phyloP scores from a whole-genome alignment of 2,113 vertebrate species.

The Erpornis zantholeuca region DNA sequence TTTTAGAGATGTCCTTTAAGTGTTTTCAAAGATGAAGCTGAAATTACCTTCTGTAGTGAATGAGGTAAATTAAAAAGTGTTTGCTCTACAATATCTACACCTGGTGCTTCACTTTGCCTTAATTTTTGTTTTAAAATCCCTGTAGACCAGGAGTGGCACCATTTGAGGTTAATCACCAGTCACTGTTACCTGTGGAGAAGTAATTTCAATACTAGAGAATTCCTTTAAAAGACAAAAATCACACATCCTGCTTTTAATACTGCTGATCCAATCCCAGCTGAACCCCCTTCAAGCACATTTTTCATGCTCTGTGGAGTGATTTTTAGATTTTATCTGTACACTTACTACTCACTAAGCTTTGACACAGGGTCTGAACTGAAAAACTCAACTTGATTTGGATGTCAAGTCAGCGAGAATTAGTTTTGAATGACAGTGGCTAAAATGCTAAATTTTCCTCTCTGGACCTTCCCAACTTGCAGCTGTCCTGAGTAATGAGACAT shows the following conservation, averaged over 20 bases:
- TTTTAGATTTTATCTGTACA: background rate
- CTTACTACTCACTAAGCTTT: background rate
- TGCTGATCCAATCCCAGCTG: background rate
- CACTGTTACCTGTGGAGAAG: background rate
- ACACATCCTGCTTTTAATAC: rapidly evolving
- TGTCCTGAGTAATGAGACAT: background rate
- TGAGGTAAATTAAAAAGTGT: background rate
- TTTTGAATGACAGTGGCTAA: background rate
- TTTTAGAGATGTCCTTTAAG: background rate
- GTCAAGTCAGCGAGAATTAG: background rate
- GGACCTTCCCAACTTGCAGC: background rate
- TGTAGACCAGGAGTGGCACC: background rate
- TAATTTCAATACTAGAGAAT: background rate
- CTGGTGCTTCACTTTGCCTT: background rate
- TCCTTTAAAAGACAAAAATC: background rate
- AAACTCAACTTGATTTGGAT: background rate
- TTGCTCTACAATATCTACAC: background rate
- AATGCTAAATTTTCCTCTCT: background rate
- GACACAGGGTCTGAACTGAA: background rate
- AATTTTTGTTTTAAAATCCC: background rate
- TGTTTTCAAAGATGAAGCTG: background rate
- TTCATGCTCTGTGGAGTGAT: background rate
- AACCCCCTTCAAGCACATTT: background rate
- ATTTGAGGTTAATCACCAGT: background rate
- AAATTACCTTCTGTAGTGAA: background rate